Percentiles rank a stretch among this genome's conserved stretches.
Conservation (phyloP, 2,888 invertebrate species). For the Candidula unifasciata region DNA sequence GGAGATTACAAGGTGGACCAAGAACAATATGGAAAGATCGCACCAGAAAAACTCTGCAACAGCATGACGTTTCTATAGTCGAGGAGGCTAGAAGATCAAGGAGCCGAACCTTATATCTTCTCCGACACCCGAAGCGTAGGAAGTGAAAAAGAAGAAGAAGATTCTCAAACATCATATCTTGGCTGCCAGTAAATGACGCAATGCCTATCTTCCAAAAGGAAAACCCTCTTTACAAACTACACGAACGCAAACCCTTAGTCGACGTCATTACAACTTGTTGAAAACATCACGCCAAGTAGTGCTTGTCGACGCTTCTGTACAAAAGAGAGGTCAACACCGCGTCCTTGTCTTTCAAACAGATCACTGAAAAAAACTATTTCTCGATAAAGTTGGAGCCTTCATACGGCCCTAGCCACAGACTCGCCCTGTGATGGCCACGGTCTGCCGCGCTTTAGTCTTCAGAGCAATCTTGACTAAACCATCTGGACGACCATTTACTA, state of each 20-base stretch:
- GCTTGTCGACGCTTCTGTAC: constrained; percentile 1
- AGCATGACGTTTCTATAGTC: too few relatives aligned
- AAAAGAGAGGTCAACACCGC: neutral
- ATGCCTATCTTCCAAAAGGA: neutral
- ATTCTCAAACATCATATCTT: too few relatives aligned
- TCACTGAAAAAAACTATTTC: constrained; percentile 1
- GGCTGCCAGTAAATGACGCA: too few relatives aligned
- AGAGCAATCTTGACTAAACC: neutral
- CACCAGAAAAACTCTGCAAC: too few relatives aligned
- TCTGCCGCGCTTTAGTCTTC: neutral
- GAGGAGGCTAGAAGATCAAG: too few relatives aligned
- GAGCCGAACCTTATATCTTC: too few relatives aligned
- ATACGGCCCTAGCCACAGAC: neutral
- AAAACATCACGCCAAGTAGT: constrained; percentile 3
- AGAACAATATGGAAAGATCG: too few relatives aligned
- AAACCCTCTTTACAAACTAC: neutral
- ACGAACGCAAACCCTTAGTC: too few relatives aligned
- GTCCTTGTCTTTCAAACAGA: neutral
- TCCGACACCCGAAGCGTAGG: too few relatives aligned
- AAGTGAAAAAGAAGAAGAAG: too few relatives aligned
- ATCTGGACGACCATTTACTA: neutral
- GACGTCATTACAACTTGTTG: neutral
- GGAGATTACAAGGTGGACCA: too few relatives aligned
- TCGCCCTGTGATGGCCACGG: constrained; percentile 4
- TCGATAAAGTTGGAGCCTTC: neutral